phyloP scores from a whole-genome alignment of 1,140 invertebrate genomes.

The Apocrypta bakeri region DNA sequence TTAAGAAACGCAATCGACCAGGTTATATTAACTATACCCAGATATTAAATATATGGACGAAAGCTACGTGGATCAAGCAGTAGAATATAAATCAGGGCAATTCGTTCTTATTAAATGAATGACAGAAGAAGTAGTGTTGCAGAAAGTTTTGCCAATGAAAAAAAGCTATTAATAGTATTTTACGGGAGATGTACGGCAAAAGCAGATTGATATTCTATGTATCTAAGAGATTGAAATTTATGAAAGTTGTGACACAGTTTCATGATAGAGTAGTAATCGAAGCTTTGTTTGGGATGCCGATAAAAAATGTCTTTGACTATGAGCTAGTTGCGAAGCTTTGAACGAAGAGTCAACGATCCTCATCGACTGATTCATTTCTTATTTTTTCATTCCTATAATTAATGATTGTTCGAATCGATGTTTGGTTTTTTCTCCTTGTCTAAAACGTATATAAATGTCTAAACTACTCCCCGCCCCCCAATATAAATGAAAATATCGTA shows the following conservation, averaged over 20 bases:
- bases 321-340: background rate
- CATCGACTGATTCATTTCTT: background rate
- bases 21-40: too few species aligned
- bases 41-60: too few species aligned
- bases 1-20: too few species aligned
- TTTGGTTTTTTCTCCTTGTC: background rate
- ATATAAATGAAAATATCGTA: background rate
- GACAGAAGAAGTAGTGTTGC: too few species aligned
- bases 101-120: too few species aligned
- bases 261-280: conserved; percentile 3
- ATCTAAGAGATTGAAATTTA: background rate
- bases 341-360: background rate
- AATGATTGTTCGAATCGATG: too few species aligned
- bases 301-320: background rate
- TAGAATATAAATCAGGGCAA: too few species aligned
- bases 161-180: too few species aligned
- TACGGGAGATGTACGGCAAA: background rate
- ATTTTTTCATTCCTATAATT: background rate
- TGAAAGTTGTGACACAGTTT: background rate
- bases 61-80: too few species aligned
- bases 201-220: background rate
- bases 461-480: too few species aligned
- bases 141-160: background rate
- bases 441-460: too few species aligned
- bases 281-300: background rate